Base-by-base conservation (phyloP, 2,113 vertebrate species). In the Danionella cerebrum region DNA sequence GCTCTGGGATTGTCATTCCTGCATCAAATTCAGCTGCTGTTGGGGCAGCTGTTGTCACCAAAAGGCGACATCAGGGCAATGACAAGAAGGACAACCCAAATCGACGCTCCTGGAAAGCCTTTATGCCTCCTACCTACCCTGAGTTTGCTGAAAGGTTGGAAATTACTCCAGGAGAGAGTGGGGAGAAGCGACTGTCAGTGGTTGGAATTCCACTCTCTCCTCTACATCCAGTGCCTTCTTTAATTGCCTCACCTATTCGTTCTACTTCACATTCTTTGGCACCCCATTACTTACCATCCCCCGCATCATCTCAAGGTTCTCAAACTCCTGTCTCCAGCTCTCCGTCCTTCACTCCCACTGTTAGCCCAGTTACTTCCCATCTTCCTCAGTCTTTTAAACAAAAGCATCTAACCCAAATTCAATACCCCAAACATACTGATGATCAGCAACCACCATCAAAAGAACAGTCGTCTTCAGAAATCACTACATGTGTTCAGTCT, bases 51-150 rank as follows among this genome's bases (percentile, higher is more conserved):
- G 91, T 91, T 0, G 93, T 93, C 1, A 92, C 91, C 0, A 92
- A 94, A 78, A 86, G 96, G n/a, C 83, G 94, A 31, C 85, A 86
- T 76, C 92, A 9, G 86, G 95, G 81, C 66, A 83, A 80, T 0
- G 89, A 89, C 29, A 89, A 84, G 72, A 95, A 93, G 80, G 96
- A 99, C 79, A 98, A 97, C 21, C 76, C 91, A 39, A 97, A 98
- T 77, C 89, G 96, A 2, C 89, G 96, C 7, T 99, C 96, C 0
- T 99, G 96, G 96, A 99, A 99, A 72, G 93, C 93, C 3, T 99
- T 99, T 68, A 94, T 98, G 91, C 94, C 94, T 0, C 93, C 93
- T 0, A 94, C 91, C 77, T 98, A 94, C 78, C 94, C 94, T 0
- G 96, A 99, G 45, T 98, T 99, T 45, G 91, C 93, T 0, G 96